Evolutionary conservation across 2,113 vertebrate species (phyloP).

Genomic region (Chrysemys picta): DNA sequence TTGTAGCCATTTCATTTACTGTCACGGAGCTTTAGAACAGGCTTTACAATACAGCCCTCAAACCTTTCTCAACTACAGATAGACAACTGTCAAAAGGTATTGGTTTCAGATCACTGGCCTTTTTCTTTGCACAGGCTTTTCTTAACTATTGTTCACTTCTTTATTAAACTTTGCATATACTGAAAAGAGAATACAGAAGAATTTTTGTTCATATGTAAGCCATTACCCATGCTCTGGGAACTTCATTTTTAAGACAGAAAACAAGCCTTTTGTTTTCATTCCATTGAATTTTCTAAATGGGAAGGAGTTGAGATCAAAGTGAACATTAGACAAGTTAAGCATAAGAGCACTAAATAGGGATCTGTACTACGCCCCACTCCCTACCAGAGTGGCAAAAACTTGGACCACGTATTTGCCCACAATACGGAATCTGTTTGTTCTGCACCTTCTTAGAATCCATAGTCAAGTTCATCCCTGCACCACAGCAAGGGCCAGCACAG

Average conservation of each 20-base stretch:
- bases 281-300: neutral
- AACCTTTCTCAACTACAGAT: no score
- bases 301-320: neutral
- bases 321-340: neutral
- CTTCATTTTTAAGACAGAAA: neutral
- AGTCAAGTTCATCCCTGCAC: fast-evolving
- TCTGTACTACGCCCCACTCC: neutral
- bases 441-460: neutral
- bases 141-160: neutral
- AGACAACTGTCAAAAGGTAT: no score
- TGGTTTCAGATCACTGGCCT: no score
- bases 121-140: no score
- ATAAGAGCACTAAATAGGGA: neutral
- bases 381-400: neutral
- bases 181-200: neutral
- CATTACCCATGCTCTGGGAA: neutral
- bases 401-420: neutral
- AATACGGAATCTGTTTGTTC: neutral
- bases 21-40: no score
- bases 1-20: no score
- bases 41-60: no score
- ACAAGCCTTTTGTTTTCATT: neutral
- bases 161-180: neutral
- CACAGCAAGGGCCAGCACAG: neutral
- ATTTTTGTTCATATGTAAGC: neutral